A percentile compares a stretch with the other conserved stretches of the same genome.
phyloP scores from a whole-genome alignment of 2,113 vertebrate genomes.

The Ellobius talpinus region DNA sequence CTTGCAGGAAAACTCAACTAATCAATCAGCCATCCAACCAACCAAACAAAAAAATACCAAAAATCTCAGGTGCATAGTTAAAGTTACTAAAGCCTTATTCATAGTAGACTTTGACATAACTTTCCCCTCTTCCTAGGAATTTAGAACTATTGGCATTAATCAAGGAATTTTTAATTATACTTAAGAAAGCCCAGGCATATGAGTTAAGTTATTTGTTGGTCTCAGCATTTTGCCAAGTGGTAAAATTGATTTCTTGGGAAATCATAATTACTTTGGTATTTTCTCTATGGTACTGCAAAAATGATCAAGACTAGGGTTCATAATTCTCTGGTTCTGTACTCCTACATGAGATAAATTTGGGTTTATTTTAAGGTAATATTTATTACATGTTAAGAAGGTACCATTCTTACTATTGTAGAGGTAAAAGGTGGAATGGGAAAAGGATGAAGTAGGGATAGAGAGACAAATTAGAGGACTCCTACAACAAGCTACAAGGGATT shows the following conservation, averaged over 20 bases:
- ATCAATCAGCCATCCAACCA: background rate
- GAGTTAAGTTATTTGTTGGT: background rate
- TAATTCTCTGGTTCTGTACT: background rate
- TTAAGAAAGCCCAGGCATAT: background rate
- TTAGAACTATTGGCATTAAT: slow-evolving; percentile 32
- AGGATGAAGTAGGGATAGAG: background rate
- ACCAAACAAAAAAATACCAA: background rate
- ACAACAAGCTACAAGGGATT: background rate
- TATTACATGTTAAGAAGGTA: background rate
- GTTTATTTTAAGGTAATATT: background rate
- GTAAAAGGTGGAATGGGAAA: background rate
- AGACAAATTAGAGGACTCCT: background rate
- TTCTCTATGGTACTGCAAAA: background rate
- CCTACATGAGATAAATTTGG: background rate
- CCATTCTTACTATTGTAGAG: background rate
- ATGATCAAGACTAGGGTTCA: background rate
- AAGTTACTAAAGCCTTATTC: background rate
- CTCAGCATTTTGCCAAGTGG: background rate
- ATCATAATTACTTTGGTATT: background rate
- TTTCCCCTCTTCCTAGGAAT: background rate
- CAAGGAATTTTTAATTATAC: background rate
- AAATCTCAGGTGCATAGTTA: background rate
- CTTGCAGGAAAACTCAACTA: background rate
- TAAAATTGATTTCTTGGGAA: background rate
- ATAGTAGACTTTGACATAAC: background rate